Evolutionary conservation across 1,140 invertebrate genomes (phyloP).

Genomic region (Micrasema minimum): DNA sequence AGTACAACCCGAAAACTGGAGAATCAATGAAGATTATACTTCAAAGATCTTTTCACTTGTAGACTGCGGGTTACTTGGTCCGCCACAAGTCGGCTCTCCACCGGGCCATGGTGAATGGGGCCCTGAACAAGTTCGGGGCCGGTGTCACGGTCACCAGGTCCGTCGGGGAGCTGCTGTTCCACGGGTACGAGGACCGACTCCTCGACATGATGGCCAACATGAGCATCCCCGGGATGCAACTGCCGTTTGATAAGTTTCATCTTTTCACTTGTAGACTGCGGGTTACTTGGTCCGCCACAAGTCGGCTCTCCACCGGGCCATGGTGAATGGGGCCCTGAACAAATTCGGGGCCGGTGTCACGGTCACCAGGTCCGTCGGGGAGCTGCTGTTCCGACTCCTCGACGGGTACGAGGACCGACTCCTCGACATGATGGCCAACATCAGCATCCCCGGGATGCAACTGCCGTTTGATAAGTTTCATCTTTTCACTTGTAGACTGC

Average conservation of each 20-base stretch:
- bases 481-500: constrained; percentile 73
- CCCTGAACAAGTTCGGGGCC: constrained; percentile 67
- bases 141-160: constrained; percentile 72
- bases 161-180: constrained; percentile 75
- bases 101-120: constrained; percentile 65
- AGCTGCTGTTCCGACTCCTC: constrained; percentile 80
- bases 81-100: constrained; percentile 62
- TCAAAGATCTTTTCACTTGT: no score
- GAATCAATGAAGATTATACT: no score
- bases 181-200: constrained; percentile 78
- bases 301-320: constrained; percentile 60
- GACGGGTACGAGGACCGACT: constrained; percentile 79
- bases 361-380: constrained; percentile 71
- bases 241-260: constrained; percentile 80
- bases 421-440: constrained; percentile 68
- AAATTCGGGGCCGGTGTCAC: constrained; percentile 67
- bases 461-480: constrained; percentile 79
- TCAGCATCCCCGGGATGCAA: constrained; percentile 66
- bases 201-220: constrained; percentile 69
- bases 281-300: constrained; percentile 68
- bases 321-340: constrained; percentile 68
- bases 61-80: constrained; percentile 74
- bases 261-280: constrained; percentile 72
- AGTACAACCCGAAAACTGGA: no score
- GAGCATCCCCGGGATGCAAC: constrained; percentile 65